These are phyloP conservation scores for Artemia franciscana DNA, from an alignment of 1,140 invertebrate species.

Conservation along the genomic window DNA sequence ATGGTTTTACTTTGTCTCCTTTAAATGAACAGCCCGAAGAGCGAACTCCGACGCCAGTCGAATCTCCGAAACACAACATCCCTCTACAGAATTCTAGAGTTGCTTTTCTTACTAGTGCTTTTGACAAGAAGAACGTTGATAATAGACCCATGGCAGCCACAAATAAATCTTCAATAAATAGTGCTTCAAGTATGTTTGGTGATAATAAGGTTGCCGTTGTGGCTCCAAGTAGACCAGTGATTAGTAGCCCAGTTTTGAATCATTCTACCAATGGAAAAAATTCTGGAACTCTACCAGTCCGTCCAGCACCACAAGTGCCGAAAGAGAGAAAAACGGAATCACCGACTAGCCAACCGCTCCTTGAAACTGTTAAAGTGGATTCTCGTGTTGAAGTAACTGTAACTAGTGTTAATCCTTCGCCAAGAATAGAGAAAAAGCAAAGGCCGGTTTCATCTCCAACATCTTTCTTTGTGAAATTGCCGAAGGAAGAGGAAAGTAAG, in stretches of 20 bases:
- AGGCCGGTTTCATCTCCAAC: slow-evolving; percentile 11
- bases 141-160: slow-evolving; percentile 25
- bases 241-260: slow-evolving; percentile 51
- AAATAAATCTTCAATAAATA: slow-evolving; percentile 9
- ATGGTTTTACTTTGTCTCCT: slow-evolving; percentile 50
- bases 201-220: slow-evolving; percentile 27
- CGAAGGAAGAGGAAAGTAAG: background rate
- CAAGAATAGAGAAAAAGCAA: slow-evolving; percentile 24
- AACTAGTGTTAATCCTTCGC: slow-evolving; percentile 20
- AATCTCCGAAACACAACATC: too few relatives aligned
- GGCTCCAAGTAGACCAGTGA: slow-evolving; percentile 38
- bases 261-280: slow-evolving; percentile 49
- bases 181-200: background rate
- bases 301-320: slow-evolving; percentile 22
- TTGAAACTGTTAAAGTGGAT: background rate
- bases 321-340: background rate
- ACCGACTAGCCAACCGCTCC: background rate
- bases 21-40: slow-evolving; percentile 18
- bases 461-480: background rate
- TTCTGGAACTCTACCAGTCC: slow-evolving; percentile 29
- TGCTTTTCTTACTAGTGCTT: slow-evolving; percentile 2
- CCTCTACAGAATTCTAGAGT: slow-evolving; percentile 7
- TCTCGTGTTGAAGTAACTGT: slow-evolving; percentile 1
- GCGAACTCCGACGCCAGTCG: background rate
- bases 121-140: slow-evolving; percentile 22